Evolutionary conservation across 2,113 vertebrate genomes (phyloP).

Genomic region (Ciconia boyciana): DNA sequence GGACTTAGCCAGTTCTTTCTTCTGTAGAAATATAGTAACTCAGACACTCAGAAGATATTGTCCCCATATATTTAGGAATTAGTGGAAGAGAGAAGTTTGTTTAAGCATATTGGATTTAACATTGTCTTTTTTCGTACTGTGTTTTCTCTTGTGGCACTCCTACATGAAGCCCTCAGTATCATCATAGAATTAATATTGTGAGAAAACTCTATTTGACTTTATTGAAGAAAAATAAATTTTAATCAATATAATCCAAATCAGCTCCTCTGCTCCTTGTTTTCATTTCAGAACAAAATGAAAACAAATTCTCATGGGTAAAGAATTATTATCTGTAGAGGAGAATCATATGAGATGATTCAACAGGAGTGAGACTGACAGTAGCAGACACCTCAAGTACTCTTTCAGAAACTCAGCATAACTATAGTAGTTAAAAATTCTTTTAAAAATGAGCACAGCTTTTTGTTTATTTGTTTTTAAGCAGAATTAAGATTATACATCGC

Average conservation of each 20-base stretch:
- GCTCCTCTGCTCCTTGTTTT: conserved; percentile 42
- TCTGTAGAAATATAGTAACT: not conserved
- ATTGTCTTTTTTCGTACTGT: not conserved
- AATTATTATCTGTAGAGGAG: not conserved
- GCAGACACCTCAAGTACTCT: not conserved
- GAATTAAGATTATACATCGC: not conserved
- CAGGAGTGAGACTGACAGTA: not conserved
- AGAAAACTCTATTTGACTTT: conserved; percentile 43
- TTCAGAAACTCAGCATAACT: not conserved
- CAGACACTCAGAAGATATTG: not conserved
- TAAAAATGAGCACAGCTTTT: not conserved
- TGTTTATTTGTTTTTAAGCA: not conserved
- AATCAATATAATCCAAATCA: conserved; percentile 55
- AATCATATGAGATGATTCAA: not conserved
- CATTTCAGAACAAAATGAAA: conserved; percentile 57
- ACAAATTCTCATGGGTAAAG: conserved; percentile 28
- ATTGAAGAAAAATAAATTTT: conserved; percentile 39
- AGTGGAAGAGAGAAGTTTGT: not conserved
- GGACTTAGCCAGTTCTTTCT: not conserved
- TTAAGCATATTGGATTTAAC: not conserved
- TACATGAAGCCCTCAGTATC: not conserved
- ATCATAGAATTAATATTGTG: conserved; percentile 3
- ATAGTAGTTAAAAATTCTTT: not conserved
- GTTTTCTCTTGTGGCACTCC: not conserved
- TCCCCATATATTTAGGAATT: not conserved